phyloP scores from a whole-genome alignment of 1,140 invertebrate species.

The Dendrolimus punctatus region DNA sequence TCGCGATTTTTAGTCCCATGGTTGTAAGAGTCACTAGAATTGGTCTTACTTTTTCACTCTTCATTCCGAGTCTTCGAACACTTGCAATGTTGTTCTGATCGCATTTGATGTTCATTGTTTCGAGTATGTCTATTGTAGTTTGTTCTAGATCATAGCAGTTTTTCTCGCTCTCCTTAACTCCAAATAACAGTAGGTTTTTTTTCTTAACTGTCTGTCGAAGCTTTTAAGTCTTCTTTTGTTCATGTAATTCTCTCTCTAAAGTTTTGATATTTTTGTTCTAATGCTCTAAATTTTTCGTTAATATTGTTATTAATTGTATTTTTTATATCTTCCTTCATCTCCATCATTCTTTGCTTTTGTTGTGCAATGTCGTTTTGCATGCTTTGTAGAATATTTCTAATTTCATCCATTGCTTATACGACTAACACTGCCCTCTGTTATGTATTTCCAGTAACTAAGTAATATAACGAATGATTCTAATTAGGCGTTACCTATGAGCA shows the following conservation, averaged over 20 bases:
- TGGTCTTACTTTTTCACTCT: slow-evolving; percentile 16
- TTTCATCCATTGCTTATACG: slow-evolving; percentile 23
- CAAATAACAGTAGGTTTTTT: no score
- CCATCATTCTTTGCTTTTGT: slow-evolving; percentile 15
- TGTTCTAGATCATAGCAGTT: slow-evolving; percentile 22
- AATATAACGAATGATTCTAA: no score
- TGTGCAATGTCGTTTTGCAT: slow-evolving; percentile 19
- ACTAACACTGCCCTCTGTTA: no score
- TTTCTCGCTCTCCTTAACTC: slow-evolving; percentile 8
- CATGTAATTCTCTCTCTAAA: no score
- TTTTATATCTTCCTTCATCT: slow-evolving; percentile 23
- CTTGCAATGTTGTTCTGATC: slow-evolving; percentile 19
- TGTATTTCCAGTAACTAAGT: no score
- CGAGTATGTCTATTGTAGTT: slow-evolving; percentile 22
- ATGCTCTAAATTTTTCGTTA: slow-evolving; percentile 15
- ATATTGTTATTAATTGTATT: slow-evolving; percentile 19
- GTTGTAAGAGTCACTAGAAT: slow-evolving; percentile 18
- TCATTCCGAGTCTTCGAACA: slow-evolving; percentile 28
- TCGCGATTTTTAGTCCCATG: slow-evolving; percentile 20
- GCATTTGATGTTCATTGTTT: slow-evolving; percentile 23
- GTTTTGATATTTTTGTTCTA: slow-evolving; percentile 17
- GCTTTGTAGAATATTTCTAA: slow-evolving; percentile 15
- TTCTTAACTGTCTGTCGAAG: no score
- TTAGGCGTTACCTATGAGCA: no score
- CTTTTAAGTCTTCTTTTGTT: no score